Evolutionary conservation across 2,888 invertebrate species (phyloP), one percentile per base, ranked within the genome.

Genomic region (Ditula angustiorana): DNA sequence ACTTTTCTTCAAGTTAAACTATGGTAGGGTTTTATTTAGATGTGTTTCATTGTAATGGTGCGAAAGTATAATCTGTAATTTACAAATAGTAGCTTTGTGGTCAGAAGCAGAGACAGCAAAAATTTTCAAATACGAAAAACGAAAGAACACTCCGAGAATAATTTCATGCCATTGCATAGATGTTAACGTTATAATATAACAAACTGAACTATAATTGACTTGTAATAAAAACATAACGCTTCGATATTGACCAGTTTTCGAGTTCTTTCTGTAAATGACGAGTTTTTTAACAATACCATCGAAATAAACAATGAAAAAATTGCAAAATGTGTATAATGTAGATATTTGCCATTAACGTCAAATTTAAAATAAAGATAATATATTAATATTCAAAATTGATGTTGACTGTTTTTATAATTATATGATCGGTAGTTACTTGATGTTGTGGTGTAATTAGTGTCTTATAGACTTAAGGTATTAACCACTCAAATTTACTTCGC

Each of bases 381-480:
- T 86, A 64, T 64, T 64, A 64, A 59, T 89, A 93, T 92, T 90
- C 90, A 81, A 90, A 92, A 90, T 93, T 88, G 92, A 92, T 93
- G 93, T 93, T 93, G 93, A 93, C 92, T 93, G 93, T 93, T 93
- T 90, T 93, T 90, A 92, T 91, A 91, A 91, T 89, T 90, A 90
- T 91, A 92, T 88, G 86, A 84, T 86, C 92, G 84, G 92, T 90
- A 92, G 92, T 92, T 91, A 93, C 83, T 93, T 88, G 93, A 91
- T 93, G 93, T 93, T 93, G 93, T 93, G 93, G 92, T 86, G 93
- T 93, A 90, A 86, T 88, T 92, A 92, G 92, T 92, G 92, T 92
- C 92, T 92, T 92, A 92, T 91, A 88, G 85, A 74, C 78, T 75
- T 86, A 90, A 88, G 87, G 80, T 80, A 76, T 61, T 46, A 49